Evolutionary conservation across 2,888 invertebrate genomes (phyloP).

Genomic region (Caenorhabditis sp.): DNA sequence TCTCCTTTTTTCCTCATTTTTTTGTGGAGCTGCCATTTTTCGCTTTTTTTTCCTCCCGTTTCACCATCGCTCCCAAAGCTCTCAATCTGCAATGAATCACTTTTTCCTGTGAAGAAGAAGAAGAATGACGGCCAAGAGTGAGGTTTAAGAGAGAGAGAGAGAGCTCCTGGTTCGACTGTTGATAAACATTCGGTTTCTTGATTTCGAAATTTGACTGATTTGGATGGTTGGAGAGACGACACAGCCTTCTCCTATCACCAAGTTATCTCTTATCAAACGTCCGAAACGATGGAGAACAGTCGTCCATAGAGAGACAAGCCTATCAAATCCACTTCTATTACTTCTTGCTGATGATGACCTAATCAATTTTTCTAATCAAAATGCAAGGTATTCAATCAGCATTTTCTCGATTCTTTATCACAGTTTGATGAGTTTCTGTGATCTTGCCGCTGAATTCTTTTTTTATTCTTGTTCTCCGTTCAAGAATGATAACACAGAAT

Average conservation of each 20-base stretch:
- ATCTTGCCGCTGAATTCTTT: slow-evolving; percentile 19
- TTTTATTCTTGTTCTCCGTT: background rate
- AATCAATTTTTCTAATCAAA: slow-evolving; percentile 10
- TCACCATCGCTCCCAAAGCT: slow-evolving; percentile 17
- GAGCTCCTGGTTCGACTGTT: slow-evolving; percentile 2
- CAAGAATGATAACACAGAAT: slow-evolving; percentile 3
- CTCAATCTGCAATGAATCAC: slow-evolving; percentile 52
- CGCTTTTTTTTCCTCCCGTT: background rate
- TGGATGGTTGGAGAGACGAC: background rate
- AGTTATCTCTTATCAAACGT: slow-evolving; percentile 17
- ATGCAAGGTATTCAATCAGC: slow-evolving; percentile 19
- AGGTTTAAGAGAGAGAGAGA: background rate
- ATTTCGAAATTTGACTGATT: background rate
- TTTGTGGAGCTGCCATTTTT: slow-evolving; percentile 11
- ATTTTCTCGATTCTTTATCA: slow-evolving; percentile 20
- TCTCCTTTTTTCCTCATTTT: slow-evolving; percentile 15
- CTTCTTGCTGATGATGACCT: slow-evolving; percentile 21
- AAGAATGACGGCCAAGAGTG: background rate
- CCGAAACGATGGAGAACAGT: slow-evolving; percentile 22
- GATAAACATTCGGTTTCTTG: slow-evolving; percentile 11
- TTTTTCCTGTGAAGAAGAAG: slow-evolving; percentile 47
- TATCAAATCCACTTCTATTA: slow-evolving; percentile 19
- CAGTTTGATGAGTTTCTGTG: slow-evolving; percentile 10
- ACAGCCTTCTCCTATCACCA: slow-evolving; percentile 1
- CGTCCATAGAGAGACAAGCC: slow-evolving; percentile 22